Evolutionary conservation across 2,888 invertebrate species (phyloP).

Genomic region (Ctenicera cuprea): DNA sequence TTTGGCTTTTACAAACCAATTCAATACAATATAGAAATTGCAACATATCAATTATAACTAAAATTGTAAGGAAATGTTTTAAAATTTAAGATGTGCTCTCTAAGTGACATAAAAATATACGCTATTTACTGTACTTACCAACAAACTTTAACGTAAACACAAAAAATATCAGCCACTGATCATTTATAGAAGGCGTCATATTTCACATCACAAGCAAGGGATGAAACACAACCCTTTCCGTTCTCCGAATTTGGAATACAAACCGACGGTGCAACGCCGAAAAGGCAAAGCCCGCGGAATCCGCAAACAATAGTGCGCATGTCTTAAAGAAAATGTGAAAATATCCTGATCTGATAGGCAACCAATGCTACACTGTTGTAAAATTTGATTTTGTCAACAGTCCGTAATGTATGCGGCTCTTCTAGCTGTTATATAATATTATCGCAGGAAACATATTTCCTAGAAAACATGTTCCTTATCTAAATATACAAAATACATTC

Average conservation of each 20-base stretch:
- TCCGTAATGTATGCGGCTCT: too few species aligned
- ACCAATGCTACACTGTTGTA: not conserved
- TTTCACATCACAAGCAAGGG: constrained; percentile 32
- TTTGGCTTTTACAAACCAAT: not conserved
- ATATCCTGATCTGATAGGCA: not conserved
- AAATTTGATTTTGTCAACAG: too few species aligned
- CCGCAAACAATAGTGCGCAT: not conserved
- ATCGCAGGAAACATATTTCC: too few species aligned
- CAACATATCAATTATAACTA: too few species aligned
- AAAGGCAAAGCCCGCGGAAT: constrained; percentile 25
- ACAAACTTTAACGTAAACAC: constrained; percentile 5
- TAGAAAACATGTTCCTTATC: too few species aligned
- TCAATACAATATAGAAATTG: not conserved
- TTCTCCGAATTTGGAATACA: constrained; percentile 29
- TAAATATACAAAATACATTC: too few species aligned
- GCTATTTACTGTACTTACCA: constrained; percentile 1
- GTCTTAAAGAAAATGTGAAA: not conserved
- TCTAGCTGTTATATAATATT: too few species aligned
- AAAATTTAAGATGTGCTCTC: too few species aligned
- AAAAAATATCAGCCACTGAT: constrained; percentile 5
- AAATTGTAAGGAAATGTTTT: too few species aligned
- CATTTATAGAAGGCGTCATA: constrained; percentile 10
- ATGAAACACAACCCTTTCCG: constrained; percentile 22
- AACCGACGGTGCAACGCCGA: constrained; percentile 9
- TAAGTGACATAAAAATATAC: not conserved